These are phyloP conservation scores for Stictocephala bisonia DNA, from an alignment of 2,888 invertebrate species.

Conservation along the genomic window DNA sequence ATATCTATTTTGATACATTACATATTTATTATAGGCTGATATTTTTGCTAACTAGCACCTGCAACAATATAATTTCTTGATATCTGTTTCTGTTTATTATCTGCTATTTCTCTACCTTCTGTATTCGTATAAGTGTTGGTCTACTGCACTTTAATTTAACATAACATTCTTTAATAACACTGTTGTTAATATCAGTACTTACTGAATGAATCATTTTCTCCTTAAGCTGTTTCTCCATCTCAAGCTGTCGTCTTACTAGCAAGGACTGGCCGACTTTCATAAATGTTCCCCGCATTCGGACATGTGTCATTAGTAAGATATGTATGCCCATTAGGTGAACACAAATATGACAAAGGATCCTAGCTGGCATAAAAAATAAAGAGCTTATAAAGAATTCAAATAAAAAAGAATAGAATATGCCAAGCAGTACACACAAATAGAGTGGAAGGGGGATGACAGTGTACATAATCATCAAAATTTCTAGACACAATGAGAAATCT, in stretches of 20 bases:
- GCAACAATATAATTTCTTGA: too few relatives aligned
- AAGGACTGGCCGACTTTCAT: constrained; percentile 96
- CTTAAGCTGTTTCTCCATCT: constrained; percentile 93
- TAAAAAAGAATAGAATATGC: constrained; percentile 82
- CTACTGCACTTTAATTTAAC: too few relatives aligned
- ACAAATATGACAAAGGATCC: constrained; percentile 85
- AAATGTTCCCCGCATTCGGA: constrained; percentile 94
- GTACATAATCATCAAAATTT: constrained; percentile 91
- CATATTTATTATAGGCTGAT: too few relatives aligned
- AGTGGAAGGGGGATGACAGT: constrained; percentile 93
- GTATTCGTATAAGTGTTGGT: too few relatives aligned
- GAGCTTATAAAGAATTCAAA: constrained; percentile 74
- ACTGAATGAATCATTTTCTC: constrained; percentile 95
- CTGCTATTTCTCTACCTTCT: too few relatives aligned
- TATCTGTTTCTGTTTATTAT: too few relatives aligned
- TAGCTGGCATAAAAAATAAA: constrained; percentile 66
- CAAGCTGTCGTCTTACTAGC: constrained; percentile 87
- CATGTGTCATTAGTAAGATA: constrained; percentile 92
- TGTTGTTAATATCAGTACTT: constrained; percentile 37
- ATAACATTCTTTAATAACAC: too few relatives aligned
- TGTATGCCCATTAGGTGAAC: constrained; percentile 94
- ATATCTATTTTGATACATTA: too few relatives aligned
- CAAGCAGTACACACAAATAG: constrained; percentile 84
- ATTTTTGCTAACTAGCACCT: too few relatives aligned
- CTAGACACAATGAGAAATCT: constrained; percentile 85